Evolutionary conservation across 2,113 vertebrate genomes (phyloP).

Genomic region (Corythoichthys haematopterus): DNA sequence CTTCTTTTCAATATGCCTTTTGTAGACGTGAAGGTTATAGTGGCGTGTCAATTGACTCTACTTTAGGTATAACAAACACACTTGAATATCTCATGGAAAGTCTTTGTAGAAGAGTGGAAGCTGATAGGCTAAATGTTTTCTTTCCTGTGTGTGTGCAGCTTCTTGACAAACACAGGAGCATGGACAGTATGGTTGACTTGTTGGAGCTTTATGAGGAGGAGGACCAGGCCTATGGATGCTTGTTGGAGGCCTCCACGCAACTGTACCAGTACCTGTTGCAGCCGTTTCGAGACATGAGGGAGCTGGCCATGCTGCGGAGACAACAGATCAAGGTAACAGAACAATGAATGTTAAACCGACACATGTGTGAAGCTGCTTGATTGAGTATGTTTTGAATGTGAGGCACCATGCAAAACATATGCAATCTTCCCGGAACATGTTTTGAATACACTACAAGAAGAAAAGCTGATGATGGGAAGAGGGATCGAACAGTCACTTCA

Average conservation of each 20-base stretch:
- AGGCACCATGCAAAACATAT: not conserved
- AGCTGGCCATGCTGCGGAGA: slow-evolving; percentile 92
- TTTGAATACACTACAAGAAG: too few species aligned
- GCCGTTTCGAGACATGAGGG: slow-evolving; percentile 97
- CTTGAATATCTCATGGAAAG: not conserved
- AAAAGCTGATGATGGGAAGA: too few species aligned
- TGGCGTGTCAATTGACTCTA: not conserved
- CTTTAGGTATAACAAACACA: not conserved
- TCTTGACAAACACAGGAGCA: slow-evolving; percentile 87
- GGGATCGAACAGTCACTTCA: too few species aligned
- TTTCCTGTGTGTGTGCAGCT: slow-evolving; percentile 67
- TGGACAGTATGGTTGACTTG: slow-evolving; percentile 92
- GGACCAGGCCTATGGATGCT: slow-evolving; percentile 85
- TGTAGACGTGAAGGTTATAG: not conserved
- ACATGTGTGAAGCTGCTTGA: not conserved
- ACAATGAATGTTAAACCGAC: not conserved
- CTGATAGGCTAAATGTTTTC: not conserved
- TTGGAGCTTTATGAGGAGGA: slow-evolving; percentile 88
- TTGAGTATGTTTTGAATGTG: not conserved
- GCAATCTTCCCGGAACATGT: not conserved
- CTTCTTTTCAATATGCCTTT: not conserved
- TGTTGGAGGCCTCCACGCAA: slow-evolving; percentile 90
- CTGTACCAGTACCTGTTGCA: slow-evolving; percentile 96
- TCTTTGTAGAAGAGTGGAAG: not conserved
- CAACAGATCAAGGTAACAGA: slow-evolving; percentile 93